A percentile compares a stretch with the other conserved stretches of the same genome.
Conservation (phyloP, 1,140 invertebrate genomes). For the Scaptomyza hsui region DNA sequence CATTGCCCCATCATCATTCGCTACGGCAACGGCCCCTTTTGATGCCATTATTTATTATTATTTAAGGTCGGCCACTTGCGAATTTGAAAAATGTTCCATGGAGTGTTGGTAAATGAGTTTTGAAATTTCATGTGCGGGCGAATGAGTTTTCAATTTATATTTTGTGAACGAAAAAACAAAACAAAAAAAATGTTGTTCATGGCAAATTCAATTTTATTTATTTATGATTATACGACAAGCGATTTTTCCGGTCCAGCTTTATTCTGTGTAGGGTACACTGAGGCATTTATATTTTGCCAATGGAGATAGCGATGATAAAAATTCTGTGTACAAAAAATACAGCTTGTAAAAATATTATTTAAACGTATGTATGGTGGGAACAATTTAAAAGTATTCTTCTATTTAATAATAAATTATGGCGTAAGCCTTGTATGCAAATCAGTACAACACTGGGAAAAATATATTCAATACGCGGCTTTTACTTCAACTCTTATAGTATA, state of each 20-base stretch:
- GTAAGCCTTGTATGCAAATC: no score
- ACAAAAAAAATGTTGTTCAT: constrained; percentile 58
- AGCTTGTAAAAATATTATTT: no score
- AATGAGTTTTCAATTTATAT: constrained; percentile 83
- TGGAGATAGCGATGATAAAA: neutral
- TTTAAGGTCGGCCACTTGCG: constrained; percentile 66
- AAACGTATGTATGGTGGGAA: no score
- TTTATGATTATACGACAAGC: constrained; percentile 80
- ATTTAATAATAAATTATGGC: no score
- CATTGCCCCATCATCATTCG: constrained; percentile 59
- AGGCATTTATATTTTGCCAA: neutral
- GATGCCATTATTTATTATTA: constrained; percentile 78
- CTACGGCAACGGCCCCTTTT: constrained; percentile 16
- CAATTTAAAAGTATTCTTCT: no score
- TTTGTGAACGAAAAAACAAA: constrained; percentile 30
- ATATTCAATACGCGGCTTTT: neutral
- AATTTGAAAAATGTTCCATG: constrained; percentile 75
- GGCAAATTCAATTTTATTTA: constrained; percentile 77
- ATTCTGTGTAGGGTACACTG: constrained; percentile 7
- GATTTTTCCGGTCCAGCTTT: constrained; percentile 32
- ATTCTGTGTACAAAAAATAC: no score
- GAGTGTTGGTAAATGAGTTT: constrained; percentile 82
- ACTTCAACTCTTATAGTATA: neutral
- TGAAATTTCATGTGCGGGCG: constrained; percentile 78
- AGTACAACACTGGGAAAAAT: no score